phyloP scores from a whole-genome alignment of 2,113 vertebrate species.

The Anhinga rufa region DNA sequence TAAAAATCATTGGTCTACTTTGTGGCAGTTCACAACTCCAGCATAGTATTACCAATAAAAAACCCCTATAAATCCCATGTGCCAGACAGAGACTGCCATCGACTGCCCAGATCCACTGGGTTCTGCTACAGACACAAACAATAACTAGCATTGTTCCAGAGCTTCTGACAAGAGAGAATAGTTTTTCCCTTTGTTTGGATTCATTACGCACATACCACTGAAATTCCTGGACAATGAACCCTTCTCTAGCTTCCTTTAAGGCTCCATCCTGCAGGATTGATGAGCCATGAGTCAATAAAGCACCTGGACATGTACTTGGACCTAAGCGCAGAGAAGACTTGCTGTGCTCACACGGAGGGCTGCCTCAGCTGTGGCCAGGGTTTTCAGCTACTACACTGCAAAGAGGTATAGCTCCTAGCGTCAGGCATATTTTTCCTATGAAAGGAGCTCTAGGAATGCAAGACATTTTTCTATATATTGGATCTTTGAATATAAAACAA shows the following conservation, averaged over 20 bases:
- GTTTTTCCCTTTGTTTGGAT: not conserved
- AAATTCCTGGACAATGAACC: not conserved
- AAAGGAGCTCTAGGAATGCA: not conserved
- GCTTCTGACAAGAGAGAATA: not conserved
- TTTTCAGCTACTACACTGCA: not conserved
- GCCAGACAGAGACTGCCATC: not conserved
- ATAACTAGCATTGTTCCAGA: not conserved
- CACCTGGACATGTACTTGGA: not conserved
- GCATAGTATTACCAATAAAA: not conserved
- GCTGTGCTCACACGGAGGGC: not conserved
- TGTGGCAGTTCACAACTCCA: not conserved
- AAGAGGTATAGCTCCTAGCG: not conserved
- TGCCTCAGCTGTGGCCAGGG: not conserved
- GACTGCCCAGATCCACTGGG: not conserved
- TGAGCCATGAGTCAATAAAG: not conserved
- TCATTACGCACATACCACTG: not conserved
- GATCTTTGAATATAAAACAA: not conserved
- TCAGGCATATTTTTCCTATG: not conserved
- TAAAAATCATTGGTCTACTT: not conserved
- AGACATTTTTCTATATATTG: not conserved
- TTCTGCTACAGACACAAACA: not conserved
- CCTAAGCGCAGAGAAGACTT: not conserved
- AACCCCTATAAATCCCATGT: not conserved
- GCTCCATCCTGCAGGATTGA: not conserved
- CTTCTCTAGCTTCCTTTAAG: not conserved